Evolutionary conservation across 2,888 invertebrate genomes (phyloP).

Genomic region (Plebejus argus): DNA sequence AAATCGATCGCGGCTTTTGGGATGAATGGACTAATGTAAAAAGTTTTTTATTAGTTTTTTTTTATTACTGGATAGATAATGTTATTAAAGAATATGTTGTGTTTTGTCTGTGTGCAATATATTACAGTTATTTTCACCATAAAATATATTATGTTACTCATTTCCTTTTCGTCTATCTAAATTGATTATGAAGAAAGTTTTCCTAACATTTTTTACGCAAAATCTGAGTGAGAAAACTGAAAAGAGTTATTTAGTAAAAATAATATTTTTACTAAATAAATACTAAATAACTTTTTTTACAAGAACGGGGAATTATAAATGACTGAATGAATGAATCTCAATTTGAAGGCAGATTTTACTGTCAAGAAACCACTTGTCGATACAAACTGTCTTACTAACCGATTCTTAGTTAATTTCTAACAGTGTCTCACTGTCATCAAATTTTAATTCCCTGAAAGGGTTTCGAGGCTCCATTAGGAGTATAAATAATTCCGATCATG

Average conservation of each 20-base stretch:
- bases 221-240: too few relatives aligned
- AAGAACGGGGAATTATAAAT: background rate
- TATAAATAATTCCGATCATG: constrained; percentile 76
- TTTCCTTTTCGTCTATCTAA: background rate
- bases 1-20: constrained; percentile 59
- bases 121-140: background rate
- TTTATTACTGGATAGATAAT: constrained; percentile 3
- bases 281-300: too few relatives aligned
- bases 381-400: background rate
- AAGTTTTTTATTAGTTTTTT: constrained; percentile 10
- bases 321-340: too few relatives aligned
- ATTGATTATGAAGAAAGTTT: background rate
- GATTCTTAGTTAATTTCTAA: background rate
- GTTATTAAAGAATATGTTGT: background rate
- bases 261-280: too few relatives aligned
- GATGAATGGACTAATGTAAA: constrained; percentile 55
- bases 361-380: constrained; percentile 2
- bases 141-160: background rate
- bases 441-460: constrained; percentile 30
- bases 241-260: too few relatives aligned
- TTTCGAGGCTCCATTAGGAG: constrained; percentile 49
- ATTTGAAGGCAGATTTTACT: background rate
- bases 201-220: too few relatives aligned
- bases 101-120: background rate
- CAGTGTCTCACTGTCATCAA: background rate